Conservation (phyloP, 1,140 invertebrate genomes). For the Nixonia krombeini region DNA sequence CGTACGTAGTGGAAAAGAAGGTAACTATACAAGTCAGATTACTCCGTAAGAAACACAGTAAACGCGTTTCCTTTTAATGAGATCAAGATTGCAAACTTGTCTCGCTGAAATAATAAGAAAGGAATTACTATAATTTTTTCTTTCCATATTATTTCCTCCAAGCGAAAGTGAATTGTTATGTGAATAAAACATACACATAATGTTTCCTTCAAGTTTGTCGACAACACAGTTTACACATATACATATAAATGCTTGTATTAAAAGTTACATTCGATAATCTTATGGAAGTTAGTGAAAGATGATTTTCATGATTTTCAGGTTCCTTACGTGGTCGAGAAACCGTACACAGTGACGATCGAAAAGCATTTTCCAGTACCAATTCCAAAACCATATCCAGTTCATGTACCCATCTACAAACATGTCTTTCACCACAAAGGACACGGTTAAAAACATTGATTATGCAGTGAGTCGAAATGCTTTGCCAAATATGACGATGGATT, state of each 20-base stretch:
- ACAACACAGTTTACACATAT: too few species aligned
- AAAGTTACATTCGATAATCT: too few species aligned
- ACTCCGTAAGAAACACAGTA: neutral
- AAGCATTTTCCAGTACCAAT: conserved; percentile 84
- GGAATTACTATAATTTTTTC: neutral
- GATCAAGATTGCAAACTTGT: neutral
- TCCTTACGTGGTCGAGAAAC: conserved; percentile 83
- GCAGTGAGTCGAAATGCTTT: conserved; percentile 7
- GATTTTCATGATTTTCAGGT: too few species aligned
- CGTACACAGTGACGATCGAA: conserved; percentile 83
- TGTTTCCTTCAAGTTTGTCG: too few species aligned
- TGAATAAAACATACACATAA: too few species aligned
- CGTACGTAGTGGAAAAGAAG: conserved; percentile 81
- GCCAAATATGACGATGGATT: conserved; percentile 18
- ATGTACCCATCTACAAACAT: conserved; percentile 86
- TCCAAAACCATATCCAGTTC: conserved; percentile 83
- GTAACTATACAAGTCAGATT: conserved; percentile 41
- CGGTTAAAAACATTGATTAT: conserved; percentile 59
- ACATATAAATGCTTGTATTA: too few species aligned
- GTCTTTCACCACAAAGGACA: conserved; percentile 79
- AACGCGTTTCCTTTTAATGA: neutral
- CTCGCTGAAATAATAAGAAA: neutral
- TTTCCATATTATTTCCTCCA: too few species aligned
- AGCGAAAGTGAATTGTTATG: too few species aligned
- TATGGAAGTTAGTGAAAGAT: too few species aligned